Evolutionary conservation across 2,888 invertebrate species (phyloP), one percentile per base, ranked within the genome.

Genomic region (Noctua comes): DNA sequence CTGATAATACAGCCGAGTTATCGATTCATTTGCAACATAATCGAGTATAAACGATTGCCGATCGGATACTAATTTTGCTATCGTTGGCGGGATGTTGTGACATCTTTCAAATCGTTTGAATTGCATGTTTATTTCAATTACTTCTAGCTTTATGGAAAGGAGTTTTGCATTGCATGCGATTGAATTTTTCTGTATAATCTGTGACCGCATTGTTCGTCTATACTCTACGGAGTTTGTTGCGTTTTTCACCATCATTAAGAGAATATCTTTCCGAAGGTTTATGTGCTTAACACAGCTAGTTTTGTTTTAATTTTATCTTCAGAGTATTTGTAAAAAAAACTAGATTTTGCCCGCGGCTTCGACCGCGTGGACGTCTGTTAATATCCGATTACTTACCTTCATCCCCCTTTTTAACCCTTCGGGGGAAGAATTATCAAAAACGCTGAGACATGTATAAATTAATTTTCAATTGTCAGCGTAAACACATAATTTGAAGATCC

Each of bases 11-110:
- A 82, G 84, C 80, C 90, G 90, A 92, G 91, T 91, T 92, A 91
- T 91, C 90, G 88, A 88, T 90, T 90, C 89, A 88, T 91, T 93
- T 92, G 90, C 91, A 89, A 91, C 83, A 88, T 92, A 91, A 94
- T 92, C 89, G 88, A 88, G 83, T 83, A 87, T 90, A 88, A 90
- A 83, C 84, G 85, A 68, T 83, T 62, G 68, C 77, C 70, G 78
- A 86, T 80, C 74, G 70, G 68, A 43, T 57, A 77, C 77, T 77
- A 80, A 82, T 78, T 82, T 76, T 73, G 69, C 16, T 82, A 84
- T 78, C 82, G 84, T 76, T 73, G 51, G 64, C 65, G 43, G 72
- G 40, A 81, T 73, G 74, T 84, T 86, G 79, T 79, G 86, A 82
- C 84, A 86, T 86, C 79, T 79, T 68, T 77, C 70, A 57, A 85